Conservation (phyloP, 2,797 vertebrate species). For the Phoxinus dragarum region DNA sequence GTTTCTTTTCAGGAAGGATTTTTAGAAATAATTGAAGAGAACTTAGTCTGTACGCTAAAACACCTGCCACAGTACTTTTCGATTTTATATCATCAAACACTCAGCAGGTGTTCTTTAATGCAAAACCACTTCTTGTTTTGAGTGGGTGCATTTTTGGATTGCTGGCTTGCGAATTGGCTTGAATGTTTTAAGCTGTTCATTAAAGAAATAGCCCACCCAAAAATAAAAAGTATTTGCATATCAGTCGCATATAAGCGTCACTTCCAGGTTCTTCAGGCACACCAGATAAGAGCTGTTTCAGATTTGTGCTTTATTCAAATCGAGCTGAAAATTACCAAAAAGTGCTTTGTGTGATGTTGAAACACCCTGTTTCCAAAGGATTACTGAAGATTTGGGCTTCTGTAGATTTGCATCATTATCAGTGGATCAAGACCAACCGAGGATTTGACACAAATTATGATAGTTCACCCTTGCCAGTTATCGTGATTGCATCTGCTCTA, state of each 20-base stretch:
- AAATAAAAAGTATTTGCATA: background rate
- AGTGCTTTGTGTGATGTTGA: background rate
- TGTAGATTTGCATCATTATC: background rate
- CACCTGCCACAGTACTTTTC: slow-evolving; percentile 26
- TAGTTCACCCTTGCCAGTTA: background rate
- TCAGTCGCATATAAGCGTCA: background rate
- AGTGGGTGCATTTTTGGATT: slow-evolving; percentile 17
- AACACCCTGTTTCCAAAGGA: background rate
- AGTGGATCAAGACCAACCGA: slow-evolving; percentile 14
- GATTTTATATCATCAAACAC: slow-evolving; percentile 29
- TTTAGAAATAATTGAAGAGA: slow-evolving; percentile 39
- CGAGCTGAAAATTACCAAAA: slow-evolving; percentile 5
- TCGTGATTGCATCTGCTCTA: slow-evolving; percentile 8
- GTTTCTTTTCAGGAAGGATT: slow-evolving; percentile 36
- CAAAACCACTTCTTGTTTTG: background rate
- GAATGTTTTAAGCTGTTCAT: slow-evolving; percentile 1
- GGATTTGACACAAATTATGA: slow-evolving; percentile 13
- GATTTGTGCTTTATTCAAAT: background rate
- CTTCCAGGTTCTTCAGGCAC: background rate
- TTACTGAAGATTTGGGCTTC: background rate
- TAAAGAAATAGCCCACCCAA: background rate
- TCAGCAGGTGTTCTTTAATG: slow-evolving; percentile 24
- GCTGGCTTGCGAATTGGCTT: background rate
- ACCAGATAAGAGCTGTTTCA: background rate
- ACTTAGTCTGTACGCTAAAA: slow-evolving; percentile 1